Evolutionary conservation across 2,113 vertebrate genomes (phyloP).

Genomic region (Lasiurus borealis): DNA sequence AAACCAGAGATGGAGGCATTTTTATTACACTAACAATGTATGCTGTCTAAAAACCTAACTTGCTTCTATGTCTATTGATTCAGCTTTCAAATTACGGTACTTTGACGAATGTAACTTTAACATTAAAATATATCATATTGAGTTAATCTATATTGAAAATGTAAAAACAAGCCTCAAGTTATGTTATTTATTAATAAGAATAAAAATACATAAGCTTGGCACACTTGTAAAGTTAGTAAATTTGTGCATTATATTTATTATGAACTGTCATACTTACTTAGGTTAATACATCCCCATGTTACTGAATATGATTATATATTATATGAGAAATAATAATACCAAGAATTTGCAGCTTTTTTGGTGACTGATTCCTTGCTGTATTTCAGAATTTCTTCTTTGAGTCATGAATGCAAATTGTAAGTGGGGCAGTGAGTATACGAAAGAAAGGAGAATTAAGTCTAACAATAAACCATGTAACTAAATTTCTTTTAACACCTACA

Average conservation of each 20-base stretch:
- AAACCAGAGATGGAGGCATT: conserved; percentile 21
- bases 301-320: conserved; percentile 39
- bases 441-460: conserved; percentile 44
- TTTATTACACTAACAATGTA: neutral
- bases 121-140: conserved; percentile 34
- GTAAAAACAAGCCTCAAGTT: conserved; percentile 7
- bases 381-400: conserved; percentile 46
- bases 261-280: conserved; percentile 50
- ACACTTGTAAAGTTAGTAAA: conserved; percentile 54
- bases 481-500: neutral
- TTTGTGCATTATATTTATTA: conserved; percentile 8
- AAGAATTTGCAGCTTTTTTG: neutral
- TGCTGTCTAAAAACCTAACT: conserved; percentile 42
- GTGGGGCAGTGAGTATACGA: neutral
- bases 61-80: conserved; percentile 14
- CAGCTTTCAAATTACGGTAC: conserved; percentile 25
- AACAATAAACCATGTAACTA: neutral
- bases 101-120: conserved; percentile 25
- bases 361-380: conserved; percentile 53
- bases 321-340: neutral
- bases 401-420: conserved; percentile 10
- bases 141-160: conserved; percentile 54
- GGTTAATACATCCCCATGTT: neutral
- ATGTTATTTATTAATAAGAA: conserved; percentile 62
- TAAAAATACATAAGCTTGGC: conserved; percentile 4